Evolutionary conservation across 1,140 invertebrate genomes (phyloP).

Genomic region (Cotesia vestalis): DNA sequence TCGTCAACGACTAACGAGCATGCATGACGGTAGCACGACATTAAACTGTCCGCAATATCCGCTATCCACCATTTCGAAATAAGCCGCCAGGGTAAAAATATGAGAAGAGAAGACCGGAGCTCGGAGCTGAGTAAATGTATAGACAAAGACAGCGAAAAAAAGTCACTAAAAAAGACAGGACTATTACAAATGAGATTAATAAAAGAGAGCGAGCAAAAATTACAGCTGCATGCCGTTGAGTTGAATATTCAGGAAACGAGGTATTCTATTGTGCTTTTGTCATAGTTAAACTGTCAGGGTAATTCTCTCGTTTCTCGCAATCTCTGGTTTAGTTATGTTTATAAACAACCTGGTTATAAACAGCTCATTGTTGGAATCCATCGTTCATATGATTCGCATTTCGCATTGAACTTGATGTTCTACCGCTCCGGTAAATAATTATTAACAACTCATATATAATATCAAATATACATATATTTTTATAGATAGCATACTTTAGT

Average conservation of each 20-base stretch:
- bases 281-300: constrained; percentile 65
- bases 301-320: constrained; percentile 57
- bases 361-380: background rate
- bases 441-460: background rate
- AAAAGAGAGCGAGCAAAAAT: constrained; percentile 41
- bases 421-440: constrained; percentile 1
- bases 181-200: constrained; percentile 28
- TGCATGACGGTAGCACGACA: constrained; percentile 55
- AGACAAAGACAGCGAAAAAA: constrained; percentile 27
- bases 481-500: background rate
- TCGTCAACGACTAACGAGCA: constrained; percentile 52
- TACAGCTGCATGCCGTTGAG: constrained; percentile 40
- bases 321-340: constrained; percentile 33
- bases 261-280: constrained; percentile 66
- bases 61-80: constrained; percentile 61
- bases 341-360: constrained; percentile 12
- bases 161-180: constrained; percentile 7
- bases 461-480: too few relatives aligned
- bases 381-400: constrained; percentile 3
- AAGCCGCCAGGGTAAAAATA: constrained; percentile 45
- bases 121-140: constrained; percentile 23
- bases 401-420: constrained; percentile 5
- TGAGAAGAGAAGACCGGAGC: too few relatives aligned
- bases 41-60: constrained; percentile 65
- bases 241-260: constrained; percentile 62